phyloP scores from a whole-genome alignment of 2,888 invertebrate species.

The Caenorhabditis panamensis region DNA sequence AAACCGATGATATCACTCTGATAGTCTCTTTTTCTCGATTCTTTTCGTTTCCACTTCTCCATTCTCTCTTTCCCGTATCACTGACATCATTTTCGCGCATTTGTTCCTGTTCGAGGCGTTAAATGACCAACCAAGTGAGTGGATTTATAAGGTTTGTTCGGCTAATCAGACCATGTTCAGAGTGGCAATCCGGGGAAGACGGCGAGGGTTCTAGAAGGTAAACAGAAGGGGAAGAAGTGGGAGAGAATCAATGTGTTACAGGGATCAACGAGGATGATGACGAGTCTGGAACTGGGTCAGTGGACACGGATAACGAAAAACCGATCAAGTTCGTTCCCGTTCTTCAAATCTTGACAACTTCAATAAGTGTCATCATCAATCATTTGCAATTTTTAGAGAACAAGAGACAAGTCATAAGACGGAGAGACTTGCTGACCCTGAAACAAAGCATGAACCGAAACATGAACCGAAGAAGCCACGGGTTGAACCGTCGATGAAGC shows the following conservation, averaged over 20 bases:
- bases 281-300: background rate
- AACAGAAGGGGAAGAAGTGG: background rate
- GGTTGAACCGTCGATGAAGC: slow-evolving; percentile 32
- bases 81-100: background rate
- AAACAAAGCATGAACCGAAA: slow-evolving; percentile 11
- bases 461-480: slow-evolving; percentile 30
- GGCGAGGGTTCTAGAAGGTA: background rate
- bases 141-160: background rate
- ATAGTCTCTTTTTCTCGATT: background rate
- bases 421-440: background rate
- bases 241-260: background rate
- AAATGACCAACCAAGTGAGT: slow-evolving; percentile 7
- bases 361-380: background rate
- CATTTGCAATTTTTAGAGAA: background rate
- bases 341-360: background rate
- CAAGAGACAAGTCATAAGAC: background rate
- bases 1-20: slow-evolving; percentile 5
- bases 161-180: background rate
- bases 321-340: background rate
- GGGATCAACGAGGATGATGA: slow-evolving; percentile 46
- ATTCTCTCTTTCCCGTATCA: background rate
- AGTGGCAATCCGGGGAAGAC: background rate
- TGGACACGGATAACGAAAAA: background rate
- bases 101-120: background rate
- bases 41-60: background rate